Evolutionary conservation across 2,797 vertebrate species (phyloP).

Genomic region (Mus spretus): DNA sequence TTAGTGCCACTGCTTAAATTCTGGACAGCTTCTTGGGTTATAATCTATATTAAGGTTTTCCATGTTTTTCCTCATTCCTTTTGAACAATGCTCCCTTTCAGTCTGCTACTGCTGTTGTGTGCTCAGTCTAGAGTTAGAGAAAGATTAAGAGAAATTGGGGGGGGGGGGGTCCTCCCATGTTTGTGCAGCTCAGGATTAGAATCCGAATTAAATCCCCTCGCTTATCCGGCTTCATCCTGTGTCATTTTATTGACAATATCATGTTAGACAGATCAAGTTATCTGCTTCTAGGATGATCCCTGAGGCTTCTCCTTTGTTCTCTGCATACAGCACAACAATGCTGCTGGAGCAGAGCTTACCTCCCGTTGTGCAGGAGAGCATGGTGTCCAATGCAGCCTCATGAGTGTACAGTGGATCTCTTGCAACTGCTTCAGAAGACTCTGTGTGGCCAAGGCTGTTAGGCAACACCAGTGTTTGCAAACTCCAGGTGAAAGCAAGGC

Average conservation of each 20-base stretch:
- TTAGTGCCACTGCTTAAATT: not conserved
- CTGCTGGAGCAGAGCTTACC: too few species aligned
- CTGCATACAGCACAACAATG: fast-evolving
- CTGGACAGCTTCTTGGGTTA: not conserved
- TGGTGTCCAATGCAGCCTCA: not conserved
- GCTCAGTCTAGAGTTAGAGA: not conserved
- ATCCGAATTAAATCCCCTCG: not conserved
- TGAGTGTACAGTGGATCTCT: not conserved
- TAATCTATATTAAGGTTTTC: not conserved
- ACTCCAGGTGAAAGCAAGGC: not conserved
- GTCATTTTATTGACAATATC: not conserved
- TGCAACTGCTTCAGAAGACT: not conserved
- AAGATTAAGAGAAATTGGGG: not conserved
- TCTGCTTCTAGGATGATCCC: not conserved
- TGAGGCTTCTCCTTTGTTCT: not conserved
- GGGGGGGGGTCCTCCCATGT: not conserved
- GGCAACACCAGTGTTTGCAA: not conserved
- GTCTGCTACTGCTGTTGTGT: not conserved
- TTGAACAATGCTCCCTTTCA: not conserved
- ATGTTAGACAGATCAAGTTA: not conserved
- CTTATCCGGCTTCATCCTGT: not conserved
- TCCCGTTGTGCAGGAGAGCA: not conserved
- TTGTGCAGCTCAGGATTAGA: constrained; percentile 10
- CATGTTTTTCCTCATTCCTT: not conserved
- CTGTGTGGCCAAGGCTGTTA: not conserved